Percentiles rank a stretch among this genome's conserved stretches.
Evolutionary conservation across 2,113 vertebrate species (phyloP).

Genomic region (Oenanthe oenanthe): DNA sequence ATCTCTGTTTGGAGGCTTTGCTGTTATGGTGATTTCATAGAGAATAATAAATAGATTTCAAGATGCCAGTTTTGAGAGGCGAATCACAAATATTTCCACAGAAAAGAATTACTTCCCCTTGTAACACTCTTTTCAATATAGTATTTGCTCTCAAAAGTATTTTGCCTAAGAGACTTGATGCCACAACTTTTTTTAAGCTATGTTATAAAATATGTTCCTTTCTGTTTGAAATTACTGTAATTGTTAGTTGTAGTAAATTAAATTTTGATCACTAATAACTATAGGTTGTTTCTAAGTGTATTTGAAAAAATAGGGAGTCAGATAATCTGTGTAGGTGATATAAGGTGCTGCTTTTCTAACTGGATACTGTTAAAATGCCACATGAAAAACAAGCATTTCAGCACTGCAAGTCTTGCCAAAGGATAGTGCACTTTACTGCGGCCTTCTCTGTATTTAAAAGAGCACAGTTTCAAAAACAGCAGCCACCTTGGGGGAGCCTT

Average conservation of each 20-base stretch:
- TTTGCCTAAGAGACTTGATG: neutral
- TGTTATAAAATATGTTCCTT: neutral
- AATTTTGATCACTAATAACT: neutral
- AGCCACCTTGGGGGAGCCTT: rapidly evolving
- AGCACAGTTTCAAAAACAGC: neutral
- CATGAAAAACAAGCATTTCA: rapidly evolving
- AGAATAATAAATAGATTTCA: slow-evolving; percentile 44
- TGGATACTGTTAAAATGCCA: rapidly evolving
- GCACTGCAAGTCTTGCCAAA: rapidly evolving
- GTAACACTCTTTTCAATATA: neutral
- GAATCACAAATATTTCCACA: slow-evolving; percentile 20
- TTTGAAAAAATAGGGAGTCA: neutral
- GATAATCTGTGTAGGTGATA: neutral
- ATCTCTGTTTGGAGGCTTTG: slow-evolving; percentile 12
- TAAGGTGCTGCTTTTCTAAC: neutral
- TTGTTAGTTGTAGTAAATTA: neutral
- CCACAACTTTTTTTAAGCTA: neutral
- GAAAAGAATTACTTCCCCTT: slow-evolving; percentile 2
- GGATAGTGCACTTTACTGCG: rapidly evolving
- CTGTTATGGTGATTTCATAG: neutral
- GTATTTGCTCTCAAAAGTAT: neutral
- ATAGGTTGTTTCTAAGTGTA: neutral
- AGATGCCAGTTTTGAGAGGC: slow-evolving; percentile 15
- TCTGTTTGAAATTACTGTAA: neutral
- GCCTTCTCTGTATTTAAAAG: rapidly evolving